A percentile compares a stretch with the other conserved stretches of the same genome.
Evolutionary conservation across 1,140 invertebrate genomes (phyloP).

Genomic region (Gryon sp.): DNA sequence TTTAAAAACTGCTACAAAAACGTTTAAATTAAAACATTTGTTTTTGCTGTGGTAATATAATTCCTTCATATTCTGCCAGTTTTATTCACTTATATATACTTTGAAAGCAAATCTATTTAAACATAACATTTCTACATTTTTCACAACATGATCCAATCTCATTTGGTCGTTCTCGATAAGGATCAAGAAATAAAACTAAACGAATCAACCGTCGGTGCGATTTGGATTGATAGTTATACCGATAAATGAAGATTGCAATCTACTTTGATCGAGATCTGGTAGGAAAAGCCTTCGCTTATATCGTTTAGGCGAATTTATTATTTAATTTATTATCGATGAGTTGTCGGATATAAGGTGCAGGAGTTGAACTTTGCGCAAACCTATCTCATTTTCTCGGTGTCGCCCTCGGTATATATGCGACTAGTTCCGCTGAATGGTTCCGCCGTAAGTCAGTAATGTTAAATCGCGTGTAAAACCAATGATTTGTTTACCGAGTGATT

Average conservation of each 20-base stretch:
- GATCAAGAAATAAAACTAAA: constrained; percentile 19
- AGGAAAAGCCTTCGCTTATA: constrained; percentile 15
- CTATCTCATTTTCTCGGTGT: constrained; percentile 56
- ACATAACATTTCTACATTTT: neutral
- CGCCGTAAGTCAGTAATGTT: constrained; percentile 56
- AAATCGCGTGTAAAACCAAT: constrained; percentile 57
- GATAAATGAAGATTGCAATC: constrained; percentile 36
- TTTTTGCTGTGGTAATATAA: too few relatives aligned
- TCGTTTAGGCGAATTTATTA: constrained; percentile 52
- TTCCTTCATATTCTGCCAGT: too few relatives aligned
- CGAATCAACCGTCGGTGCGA: neutral
- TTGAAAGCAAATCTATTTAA: too few relatives aligned
- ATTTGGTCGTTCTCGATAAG: constrained; percentile 1
- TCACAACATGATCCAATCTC: neutral
- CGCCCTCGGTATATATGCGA: constrained; percentile 51
- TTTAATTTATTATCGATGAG: constrained; percentile 61
- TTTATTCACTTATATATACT: too few relatives aligned
- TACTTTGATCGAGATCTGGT: constrained; percentile 34
- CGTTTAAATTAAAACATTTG: too few relatives aligned
- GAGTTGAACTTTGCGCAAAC: constrained; percentile 38
- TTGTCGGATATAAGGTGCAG: constrained; percentile 24
- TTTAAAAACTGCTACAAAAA: too few relatives aligned
- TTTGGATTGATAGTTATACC: constrained; percentile 16
- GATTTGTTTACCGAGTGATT: constrained; percentile 60
- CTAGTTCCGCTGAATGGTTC: constrained; percentile 44